Base-by-base conservation (phyloP, 2,113 vertebrate genomes). In the Platycercus adscitus region DNA sequence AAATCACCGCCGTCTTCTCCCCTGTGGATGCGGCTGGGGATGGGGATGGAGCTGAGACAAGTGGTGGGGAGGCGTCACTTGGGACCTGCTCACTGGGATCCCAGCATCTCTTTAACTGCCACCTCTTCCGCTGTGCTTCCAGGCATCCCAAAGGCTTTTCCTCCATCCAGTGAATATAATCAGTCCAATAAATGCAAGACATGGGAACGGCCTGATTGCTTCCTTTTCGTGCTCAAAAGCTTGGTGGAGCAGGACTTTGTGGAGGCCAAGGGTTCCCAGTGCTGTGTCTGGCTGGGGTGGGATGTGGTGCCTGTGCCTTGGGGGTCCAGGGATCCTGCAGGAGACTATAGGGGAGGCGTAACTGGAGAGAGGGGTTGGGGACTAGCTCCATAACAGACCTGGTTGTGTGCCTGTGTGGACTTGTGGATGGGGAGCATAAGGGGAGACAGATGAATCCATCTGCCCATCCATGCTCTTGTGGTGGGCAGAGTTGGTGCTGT, bases 131-230 rank as follows among this genome's bases (percentile, higher is more conserved):
- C 0, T 0, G 11, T 21, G 72, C 77, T 81, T 95, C 88, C 69
- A 81, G 90, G 86, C 81, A 66, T 94, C 83, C 53, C 75, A 76
- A 91, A 87, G 78, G 83, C 66, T 68, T 79, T 81, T 84, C 69
- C 39, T 86, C 39, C 77, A 46, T 52, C 83, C 41, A 16, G 4
- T 46, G 81, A 49, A 64, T 88, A 75, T 72, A 79, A 65, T 68
- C 78, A 16, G 88, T 65, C 52, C 88, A 92, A 65, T 93, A 94
- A 94, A 91, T 0, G 0, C 86, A 71, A 84, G 77, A 86, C 66
- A 5, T 11, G 61, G 91, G 83, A 94, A 86, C 0, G 1, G 86
- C 88, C 92, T 76, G 61, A 56, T 86, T 68, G 52, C 84, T 92
- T 95, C 92, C 80, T 96, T 95, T 89, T 68, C 80, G 43, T 76